Base-by-base conservation (phyloP, 2,888 invertebrate genomes). In the Habroteleia sp. region DNA sequence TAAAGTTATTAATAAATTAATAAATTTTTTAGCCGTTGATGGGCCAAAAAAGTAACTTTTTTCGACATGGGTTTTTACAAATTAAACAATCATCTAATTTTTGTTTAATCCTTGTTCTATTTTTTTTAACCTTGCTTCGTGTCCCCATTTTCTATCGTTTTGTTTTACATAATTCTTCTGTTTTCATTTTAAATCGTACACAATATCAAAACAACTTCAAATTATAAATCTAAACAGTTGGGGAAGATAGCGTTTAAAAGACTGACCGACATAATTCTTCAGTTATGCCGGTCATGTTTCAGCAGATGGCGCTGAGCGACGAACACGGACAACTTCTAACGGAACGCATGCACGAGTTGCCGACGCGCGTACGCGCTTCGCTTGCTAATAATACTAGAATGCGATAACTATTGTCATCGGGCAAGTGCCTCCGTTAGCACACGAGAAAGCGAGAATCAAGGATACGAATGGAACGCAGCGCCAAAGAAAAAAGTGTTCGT, bases 391-490 rank as follows among this genome's bases (percentile, higher is more conserved):
- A 39, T 13, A 63, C 29, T n/a, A 39, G 60, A 54, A 60, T 50
- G 73, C 66, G 66, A 66, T 66, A 73, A 48, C 52, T 73, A 73
- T 73, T 73, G 73, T 73, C 66, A 66, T 73, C 60, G 66, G 52
- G 37, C 65, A 52, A 60, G 25, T 54, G 73, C 33, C 37, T 54
- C 46, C 10, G 6, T 29, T 11, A 13, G 25, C 41, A 33, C 23
- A 11, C 13, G 41, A 48, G 29, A 41, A 10, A 6, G 13, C 8
- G 44, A 20, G 33, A 71, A 62, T 63, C 52, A 44, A 44, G 54
- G 58, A 62, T 62, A 62, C 35, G 50, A n/a, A 54, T 62, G 54
- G 54, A 41, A 54, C 37, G 37, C 11, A 25, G 27, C 39, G 33
- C 20, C 14, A 25, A 16, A 7, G 13, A 11, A 27, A 42, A 56